Base-by-base conservation (phyloP, 53 echinoderm and acorn worm genomes). In the Apostichopus leukothele region DNA sequence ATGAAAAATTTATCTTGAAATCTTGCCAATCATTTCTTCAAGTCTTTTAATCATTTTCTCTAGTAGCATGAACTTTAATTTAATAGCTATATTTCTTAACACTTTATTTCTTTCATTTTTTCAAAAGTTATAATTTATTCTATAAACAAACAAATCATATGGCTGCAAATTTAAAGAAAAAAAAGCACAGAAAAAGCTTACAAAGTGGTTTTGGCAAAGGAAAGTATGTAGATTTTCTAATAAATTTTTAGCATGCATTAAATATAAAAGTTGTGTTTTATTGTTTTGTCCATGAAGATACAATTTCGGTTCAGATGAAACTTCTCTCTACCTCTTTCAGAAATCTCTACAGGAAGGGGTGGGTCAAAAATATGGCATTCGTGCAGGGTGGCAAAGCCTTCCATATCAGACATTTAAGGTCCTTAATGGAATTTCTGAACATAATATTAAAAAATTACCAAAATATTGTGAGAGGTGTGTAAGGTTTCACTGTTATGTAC, bases 161-260 rank as follows among this genome's bases (percentile, higher is more conserved):
- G 81, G 81, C 81, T 81, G 81, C 81, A 81, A 54, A 81, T 54
- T 81, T 81, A 16, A 63, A 63, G 63, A 63, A 63, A 63, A 63
- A 71, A 71, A 71, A 71, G 71, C 81, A 81, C 81, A 81, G 54
- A 19, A 81, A 81, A 81, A 81, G 81, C 55, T 81, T 81, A 81
- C 81, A 81, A 81, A 81, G 81, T 81, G 81, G 81, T 81, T 57
- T 81, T 81, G 81, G 81, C 81, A 81, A 81, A 19, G 59, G 13
- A 71, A 81, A 81, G 59, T 81, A 81, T 81, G 81, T 81, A 81
- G 81, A 81, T 81, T 81, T 81, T 81, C 81, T 81, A 81, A 81
- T 81, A 81, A 81, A 81, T 81, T 81, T 81, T 81, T 81, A 81
- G 81, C 81, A 81, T 81, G 81, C 81, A 81, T 59, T 57, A 71